Percentiles rank a stretch among this genome's conserved stretches.
Evolutionary conservation across 2,888 invertebrate species (phyloP).

Genomic region (Lasioglossum morio): DNA sequence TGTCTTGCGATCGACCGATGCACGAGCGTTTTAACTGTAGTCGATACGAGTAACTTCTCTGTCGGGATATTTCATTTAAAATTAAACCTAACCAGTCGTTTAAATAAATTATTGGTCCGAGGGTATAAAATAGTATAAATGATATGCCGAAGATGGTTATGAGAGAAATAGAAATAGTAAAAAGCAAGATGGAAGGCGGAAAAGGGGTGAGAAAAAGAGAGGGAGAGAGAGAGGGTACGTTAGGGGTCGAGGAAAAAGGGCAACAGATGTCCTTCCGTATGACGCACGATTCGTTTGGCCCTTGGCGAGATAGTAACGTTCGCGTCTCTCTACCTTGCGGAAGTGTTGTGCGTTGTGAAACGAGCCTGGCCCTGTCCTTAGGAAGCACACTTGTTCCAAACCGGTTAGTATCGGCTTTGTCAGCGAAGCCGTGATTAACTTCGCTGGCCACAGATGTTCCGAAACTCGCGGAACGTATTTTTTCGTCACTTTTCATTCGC

Average conservation of each 20-base stretch:
- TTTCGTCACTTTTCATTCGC: background rate
- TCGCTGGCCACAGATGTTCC: background rate
- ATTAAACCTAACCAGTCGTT: constrained; percentile 4
- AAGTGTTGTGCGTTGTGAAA: constrained; percentile 48
- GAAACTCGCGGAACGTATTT: background rate
- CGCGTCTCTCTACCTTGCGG: constrained; percentile 62
- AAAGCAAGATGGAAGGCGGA: background rate
- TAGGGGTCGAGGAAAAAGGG: constrained; percentile 69
- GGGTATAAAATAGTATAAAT: constrained; percentile 15
- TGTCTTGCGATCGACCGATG: constrained; percentile 65
- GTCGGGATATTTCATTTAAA: background rate
- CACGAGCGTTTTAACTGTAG: constrained; percentile 55
- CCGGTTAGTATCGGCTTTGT: constrained; percentile 40
- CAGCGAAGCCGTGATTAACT: background rate
- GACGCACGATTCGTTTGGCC: constrained; percentile 71
- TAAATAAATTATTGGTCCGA: background rate
- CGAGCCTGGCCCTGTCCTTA: constrained; percentile 21
- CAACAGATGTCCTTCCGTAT: constrained; percentile 77
- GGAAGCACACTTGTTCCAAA: constrained; percentile 28
- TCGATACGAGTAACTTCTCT: constrained; percentile 34
- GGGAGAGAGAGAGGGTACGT: constrained; percentile 20
- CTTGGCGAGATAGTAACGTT: constrained; percentile 66
- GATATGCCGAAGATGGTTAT: background rate
- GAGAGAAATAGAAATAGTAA: background rate
- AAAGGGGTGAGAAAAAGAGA: constrained; percentile 34